Conservation (phyloP, 2,113 vertebrate species). For the Steatornis caripensis region DNA sequence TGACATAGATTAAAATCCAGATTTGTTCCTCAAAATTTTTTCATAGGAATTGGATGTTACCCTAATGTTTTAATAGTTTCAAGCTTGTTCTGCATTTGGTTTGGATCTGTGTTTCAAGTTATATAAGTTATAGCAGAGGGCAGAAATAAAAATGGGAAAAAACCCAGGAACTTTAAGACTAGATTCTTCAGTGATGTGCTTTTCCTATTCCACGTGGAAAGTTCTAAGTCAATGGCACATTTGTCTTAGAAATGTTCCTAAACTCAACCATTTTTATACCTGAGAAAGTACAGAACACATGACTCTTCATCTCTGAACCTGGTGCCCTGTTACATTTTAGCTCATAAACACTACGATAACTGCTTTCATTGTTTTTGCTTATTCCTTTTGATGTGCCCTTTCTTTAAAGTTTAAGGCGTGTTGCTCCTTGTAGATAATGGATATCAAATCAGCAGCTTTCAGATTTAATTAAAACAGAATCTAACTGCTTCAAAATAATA, state of each 20-base stretch:
- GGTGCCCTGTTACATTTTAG: background rate
- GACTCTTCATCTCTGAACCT: background rate
- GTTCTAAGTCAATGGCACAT: background rate
- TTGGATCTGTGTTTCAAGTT: background rate
- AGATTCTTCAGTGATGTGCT: background rate
- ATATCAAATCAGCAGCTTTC: background rate
- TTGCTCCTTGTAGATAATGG: background rate
- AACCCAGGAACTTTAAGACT: background rate
- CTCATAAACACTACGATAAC: background rate
- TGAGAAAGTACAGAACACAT: background rate
- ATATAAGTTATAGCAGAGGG: background rate
- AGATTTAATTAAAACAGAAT: background rate
- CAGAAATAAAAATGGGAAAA: background rate
- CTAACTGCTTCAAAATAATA: background rate
- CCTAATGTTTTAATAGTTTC: background rate
- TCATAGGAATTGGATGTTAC: background rate
- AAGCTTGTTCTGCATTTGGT: background rate
- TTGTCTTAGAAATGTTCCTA: background rate
- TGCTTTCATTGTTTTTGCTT: background rate
- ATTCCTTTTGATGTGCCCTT: background rate
- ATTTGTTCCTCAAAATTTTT: background rate
- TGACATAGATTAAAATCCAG: background rate
- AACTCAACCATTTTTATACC: background rate
- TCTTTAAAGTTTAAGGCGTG: background rate
- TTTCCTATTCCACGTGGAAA: background rate